A percentile compares a stretch with the other conserved stretches of the same genome.
Evolutionary conservation across 2,113 vertebrate species (phyloP).

Genomic region (Oreochromis tanganicae): DNA sequence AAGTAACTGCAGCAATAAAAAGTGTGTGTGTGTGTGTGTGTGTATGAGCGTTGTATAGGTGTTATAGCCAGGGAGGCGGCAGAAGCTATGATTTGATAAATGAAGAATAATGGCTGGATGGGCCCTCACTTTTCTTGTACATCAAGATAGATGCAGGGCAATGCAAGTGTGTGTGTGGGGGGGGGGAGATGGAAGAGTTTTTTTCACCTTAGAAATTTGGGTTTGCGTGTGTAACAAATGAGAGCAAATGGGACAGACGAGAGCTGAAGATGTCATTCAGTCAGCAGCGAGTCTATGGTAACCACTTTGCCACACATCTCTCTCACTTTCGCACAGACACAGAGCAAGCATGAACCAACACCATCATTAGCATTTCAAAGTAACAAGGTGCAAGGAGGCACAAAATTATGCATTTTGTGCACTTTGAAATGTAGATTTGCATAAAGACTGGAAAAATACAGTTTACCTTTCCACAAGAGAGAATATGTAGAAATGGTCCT

Average conservation of each 20-base stretch:
- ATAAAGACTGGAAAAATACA: slow-evolving; percentile 57
- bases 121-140: slow-evolving; percentile 12
- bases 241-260: slow-evolving; percentile 36
- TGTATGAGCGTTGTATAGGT: slow-evolving; percentile 1
- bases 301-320: neutral
- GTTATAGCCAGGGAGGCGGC: slow-evolving; percentile 15
- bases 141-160: slow-evolving; percentile 35
- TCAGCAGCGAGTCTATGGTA: slow-evolving; percentile 7
- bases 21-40: neutral
- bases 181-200: neutral
- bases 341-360: neutral
- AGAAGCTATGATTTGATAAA: slow-evolving; percentile 27
- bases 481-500: slow-evolving; percentile 10
- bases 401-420: slow-evolving; percentile 60
- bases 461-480: slow-evolving; percentile 48
- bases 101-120: slow-evolving; percentile 43
- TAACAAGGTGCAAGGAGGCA: slow-evolving; percentile 48
- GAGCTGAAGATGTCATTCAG: slow-evolving; percentile 34
- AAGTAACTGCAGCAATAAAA: slow-evolving; percentile 34
- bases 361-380: slow-evolving; percentile 69
- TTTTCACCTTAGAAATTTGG: neutral
- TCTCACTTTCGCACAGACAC: neutral
- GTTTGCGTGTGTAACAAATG: slow-evolving; percentile 28
- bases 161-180: neutral
- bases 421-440: slow-evolving; percentile 63